These are phyloP conservation scores for Mormyrus iriodes DNA, from an alignment of 2,113 vertebrate species.

Conservation along the genomic window DNA sequence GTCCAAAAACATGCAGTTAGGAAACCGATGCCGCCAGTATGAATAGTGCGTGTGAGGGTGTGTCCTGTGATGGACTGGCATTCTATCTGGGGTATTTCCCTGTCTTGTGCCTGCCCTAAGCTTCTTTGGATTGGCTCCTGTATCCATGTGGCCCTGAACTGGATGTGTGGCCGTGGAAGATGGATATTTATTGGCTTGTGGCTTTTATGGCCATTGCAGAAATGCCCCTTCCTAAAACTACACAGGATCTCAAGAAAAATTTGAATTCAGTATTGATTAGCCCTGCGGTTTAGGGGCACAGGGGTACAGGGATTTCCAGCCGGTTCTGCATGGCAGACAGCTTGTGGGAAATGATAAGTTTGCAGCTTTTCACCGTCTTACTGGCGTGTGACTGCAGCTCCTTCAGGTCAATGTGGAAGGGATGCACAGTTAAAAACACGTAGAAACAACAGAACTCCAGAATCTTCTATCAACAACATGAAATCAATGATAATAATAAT, in stretches of 20 bases:
- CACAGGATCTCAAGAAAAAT: background rate
- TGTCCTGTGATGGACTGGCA: background rate
- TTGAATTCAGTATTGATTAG: background rate
- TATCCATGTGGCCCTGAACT: background rate
- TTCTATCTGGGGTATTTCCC: background rate
- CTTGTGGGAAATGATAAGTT: background rate
- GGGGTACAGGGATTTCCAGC: background rate
- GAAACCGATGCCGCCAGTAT: background rate
- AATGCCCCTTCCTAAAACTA: background rate
- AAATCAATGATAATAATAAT: background rate
- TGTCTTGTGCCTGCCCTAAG: background rate
- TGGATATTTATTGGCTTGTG: background rate
- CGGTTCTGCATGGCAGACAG: background rate
- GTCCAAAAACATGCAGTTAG: background rate
- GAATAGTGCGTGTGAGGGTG: background rate
- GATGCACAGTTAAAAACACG: background rate
- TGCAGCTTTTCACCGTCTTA: background rate
- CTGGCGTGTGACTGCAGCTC: background rate
- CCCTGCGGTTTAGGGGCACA: background rate
- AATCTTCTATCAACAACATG: background rate
- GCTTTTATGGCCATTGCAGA: background rate
- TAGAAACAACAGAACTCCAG: background rate
- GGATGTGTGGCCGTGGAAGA: background rate
- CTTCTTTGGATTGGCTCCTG: background rate
- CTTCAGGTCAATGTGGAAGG: background rate